These are phyloP conservation scores for Neomorphus geoffroyi DNA, from an alignment of 2,797 vertebrate genomes.

Conservation along the genomic window DNA sequence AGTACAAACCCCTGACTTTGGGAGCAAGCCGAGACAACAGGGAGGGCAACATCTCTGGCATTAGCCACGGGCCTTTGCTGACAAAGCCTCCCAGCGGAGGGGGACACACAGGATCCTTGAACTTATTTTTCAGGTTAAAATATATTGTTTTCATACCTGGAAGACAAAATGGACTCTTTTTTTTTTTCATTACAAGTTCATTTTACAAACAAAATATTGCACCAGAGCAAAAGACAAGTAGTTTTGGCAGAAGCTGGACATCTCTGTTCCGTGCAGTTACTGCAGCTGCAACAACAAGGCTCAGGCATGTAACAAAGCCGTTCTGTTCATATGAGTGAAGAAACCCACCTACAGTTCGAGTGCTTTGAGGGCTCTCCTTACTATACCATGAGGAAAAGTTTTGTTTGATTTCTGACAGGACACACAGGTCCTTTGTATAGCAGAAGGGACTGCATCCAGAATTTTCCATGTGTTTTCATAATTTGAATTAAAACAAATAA, in stretches of 20 bases:
- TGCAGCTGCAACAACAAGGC: slow-evolving; percentile 52
- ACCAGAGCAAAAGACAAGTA: background rate
- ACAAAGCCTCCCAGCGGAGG: background rate
- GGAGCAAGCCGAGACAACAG: background rate
- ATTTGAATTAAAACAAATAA: slow-evolving; percentile 56
- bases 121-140: background rate
- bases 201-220: background rate
- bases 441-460: slow-evolving; percentile 2
- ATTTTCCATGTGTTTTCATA: slow-evolving; percentile 28
- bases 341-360: slow-evolving; percentile 47
- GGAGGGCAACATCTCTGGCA: background rate
- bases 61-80: background rate
- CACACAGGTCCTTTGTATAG: slow-evolving; percentile 25
- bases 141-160: background rate
- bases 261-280: background rate
- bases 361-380: slow-evolving; percentile 13
- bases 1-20: background rate
- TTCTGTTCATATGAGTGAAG: background rate
- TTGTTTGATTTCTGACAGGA: slow-evolving; percentile 49
- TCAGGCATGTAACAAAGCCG: background rate
- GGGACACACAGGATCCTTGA: background rate
- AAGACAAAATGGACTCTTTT: background rate
- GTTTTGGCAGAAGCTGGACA: background rate
- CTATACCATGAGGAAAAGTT: slow-evolving; percentile 14
- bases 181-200: accelerated